These are phyloP conservation scores for Alfaro cultratus DNA, from an alignment of 2,797 vertebrate genomes.

Conservation along the genomic window DNA sequence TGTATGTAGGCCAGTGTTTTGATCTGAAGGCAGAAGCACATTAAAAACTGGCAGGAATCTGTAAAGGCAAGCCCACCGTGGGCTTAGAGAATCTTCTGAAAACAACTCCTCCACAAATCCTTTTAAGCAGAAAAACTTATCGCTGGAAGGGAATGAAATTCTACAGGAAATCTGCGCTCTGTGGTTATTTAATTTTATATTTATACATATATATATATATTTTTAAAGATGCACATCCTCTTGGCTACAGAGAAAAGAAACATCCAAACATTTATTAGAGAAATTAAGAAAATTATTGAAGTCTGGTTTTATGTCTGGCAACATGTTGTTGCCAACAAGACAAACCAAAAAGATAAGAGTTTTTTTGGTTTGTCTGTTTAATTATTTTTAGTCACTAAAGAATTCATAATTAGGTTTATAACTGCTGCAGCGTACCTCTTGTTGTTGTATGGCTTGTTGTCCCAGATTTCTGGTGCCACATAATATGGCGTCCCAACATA, in stretches of 20 bases:
- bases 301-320: background rate
- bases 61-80: background rate
- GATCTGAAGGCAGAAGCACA: background rate
- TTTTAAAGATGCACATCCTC: background rate
- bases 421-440: conserved; percentile 85
- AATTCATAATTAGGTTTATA: background rate
- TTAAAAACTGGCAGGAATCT: conserved; percentile 5
- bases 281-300: background rate
- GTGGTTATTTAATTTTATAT: background rate
- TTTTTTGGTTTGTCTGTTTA: background rate
- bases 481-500: conserved; percentile 96
- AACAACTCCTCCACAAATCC: conserved; percentile 4
- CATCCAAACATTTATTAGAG: background rate
- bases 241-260: background rate
- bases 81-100: conserved; percentile 2
- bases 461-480: conserved; percentile 96
- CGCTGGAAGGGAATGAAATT: background rate
- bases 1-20: background rate
- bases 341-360: background rate
- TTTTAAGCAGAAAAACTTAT: background rate
- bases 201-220: background rate
- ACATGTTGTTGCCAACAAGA: background rate
- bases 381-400: background rate
- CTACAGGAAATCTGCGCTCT: background rate
- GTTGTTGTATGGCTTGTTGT: conserved; percentile 93